Evolutionary conservation across 2,888 invertebrate species (phyloP).

Genomic region (Bibio marci): DNA sequence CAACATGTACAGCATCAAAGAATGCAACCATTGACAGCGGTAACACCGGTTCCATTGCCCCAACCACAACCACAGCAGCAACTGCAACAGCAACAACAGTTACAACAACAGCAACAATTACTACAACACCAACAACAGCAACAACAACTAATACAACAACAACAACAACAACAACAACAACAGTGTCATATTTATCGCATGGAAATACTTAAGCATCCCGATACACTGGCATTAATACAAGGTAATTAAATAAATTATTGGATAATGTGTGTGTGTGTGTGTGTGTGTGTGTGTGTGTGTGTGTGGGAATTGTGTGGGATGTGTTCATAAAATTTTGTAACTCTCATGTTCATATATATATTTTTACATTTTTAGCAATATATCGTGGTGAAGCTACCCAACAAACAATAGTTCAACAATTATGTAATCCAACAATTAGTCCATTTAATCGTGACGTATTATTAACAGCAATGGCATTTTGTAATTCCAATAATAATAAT

Average conservation of each 20-base stretch:
- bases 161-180: constrained; percentile 20
- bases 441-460: constrained; percentile 56
- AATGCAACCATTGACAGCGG: constrained; percentile 4
- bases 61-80: constrained; percentile 8
- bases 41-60: constrained; percentile 6
- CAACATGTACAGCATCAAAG: not conserved
- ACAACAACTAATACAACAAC: constrained; percentile 9
- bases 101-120: not conserved
- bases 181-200: not conserved
- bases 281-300: too few relatives aligned
- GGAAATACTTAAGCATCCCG: constrained; percentile 37
- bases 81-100: not conserved
- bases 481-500: not conserved
- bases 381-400: constrained; percentile 61
- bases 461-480: constrained; percentile 36
- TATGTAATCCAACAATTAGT: constrained; percentile 55
- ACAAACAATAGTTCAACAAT: constrained; percentile 58
- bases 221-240: constrained; percentile 60
- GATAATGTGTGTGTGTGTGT: too few relatives aligned
- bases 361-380: constrained; percentile 35
- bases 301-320: too few relatives aligned
- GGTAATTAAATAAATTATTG: constrained; percentile 36
- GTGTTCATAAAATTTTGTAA: constrained; percentile 1
- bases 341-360: constrained; percentile 1
- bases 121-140: constrained; percentile 23